Conservation (phyloP, 2,797 vertebrate genomes). For the Acrossocheilus wenchowensis region DNA sequence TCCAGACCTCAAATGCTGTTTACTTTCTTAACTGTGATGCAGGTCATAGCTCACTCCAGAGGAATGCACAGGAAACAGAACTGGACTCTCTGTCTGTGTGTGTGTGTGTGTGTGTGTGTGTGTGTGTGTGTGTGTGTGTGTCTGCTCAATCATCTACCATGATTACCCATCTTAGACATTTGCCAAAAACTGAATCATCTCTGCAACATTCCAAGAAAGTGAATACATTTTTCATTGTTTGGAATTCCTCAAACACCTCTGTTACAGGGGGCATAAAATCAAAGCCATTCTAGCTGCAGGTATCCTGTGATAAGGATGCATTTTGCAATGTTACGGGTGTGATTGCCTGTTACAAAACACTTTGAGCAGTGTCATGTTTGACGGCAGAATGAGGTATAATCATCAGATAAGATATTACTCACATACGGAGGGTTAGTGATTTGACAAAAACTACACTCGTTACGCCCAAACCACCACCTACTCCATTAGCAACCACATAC, state of each 20-base stretch:
- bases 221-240: background rate
- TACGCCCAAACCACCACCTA: background rate
- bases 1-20: slow-evolving; percentile 18
- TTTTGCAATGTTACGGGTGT: background rate
- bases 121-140: slow-evolving; percentile 31
- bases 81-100: slow-evolving; percentile 13
- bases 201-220: slow-evolving; percentile 4
- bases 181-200: background rate
- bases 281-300: background rate
- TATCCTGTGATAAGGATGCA: background rate
- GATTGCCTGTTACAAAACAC: background rate
- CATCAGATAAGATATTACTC: background rate
- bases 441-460: background rate
- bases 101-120: slow-evolving; percentile 28
- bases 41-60: slow-evolving; percentile 19
- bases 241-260: slow-evolving; percentile 2
- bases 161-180: background rate
- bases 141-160: background rate
- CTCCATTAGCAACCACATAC: background rate
- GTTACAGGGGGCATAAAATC: background rate
- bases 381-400: background rate
- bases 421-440: background rate
- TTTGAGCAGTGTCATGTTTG: background rate
- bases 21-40: slow-evolving; percentile 22
- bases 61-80: slow-evolving; percentile 41